Evolutionary conservation across 2,888 invertebrate species (phyloP), one percentile per base, ranked within the genome.

Genomic region (Malachius bipustulatus): DNA sequence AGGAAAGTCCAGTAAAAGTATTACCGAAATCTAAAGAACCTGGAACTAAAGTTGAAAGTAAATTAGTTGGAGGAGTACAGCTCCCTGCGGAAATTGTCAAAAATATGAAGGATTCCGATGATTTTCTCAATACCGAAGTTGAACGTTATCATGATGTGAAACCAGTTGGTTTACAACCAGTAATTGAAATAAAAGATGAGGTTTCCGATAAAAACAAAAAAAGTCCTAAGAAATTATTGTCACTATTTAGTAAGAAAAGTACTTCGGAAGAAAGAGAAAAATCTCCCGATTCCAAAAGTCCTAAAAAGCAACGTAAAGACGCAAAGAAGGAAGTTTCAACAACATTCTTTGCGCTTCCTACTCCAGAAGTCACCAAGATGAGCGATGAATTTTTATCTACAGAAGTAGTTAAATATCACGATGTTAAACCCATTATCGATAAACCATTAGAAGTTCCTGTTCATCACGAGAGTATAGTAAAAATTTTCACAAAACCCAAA

Each of bases 371-470:
- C 24, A 19, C 6, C 6, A 19, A 28, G 4, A 11, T 4, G 8
- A 11, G 9, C 9, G 6, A 40, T 24, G 43, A 50, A 10, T 55
- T 55, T 29, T 31, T 55, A 10, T 33, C 40, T 16, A 44, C 47
- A 29, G 55, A 56, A 47, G 39, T 55, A 26, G 35, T 33, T 34
- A 34, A 37, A 9, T 44, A 44, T 36, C 32, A 48, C 9, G 48
- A 48, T 26, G 47, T 44, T 6, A 35, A 43, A 34, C 48, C 48
- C 6, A 8, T 19, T 8, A 19, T 19, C n/a, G n/a, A 19, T 8
- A 19, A 19, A 19, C n/a, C 24, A 19, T 8, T 8, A n/a, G 24
- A 19, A 8, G 6, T 19, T 19, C 6, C 24, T 8, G n/a, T 8
- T 6, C 6, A 6, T 8, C 6, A 19, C 24, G 6, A 6, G n/a